Conservation (phyloP, 2,888 invertebrate genomes). For the Bellardia pandia region DNA sequence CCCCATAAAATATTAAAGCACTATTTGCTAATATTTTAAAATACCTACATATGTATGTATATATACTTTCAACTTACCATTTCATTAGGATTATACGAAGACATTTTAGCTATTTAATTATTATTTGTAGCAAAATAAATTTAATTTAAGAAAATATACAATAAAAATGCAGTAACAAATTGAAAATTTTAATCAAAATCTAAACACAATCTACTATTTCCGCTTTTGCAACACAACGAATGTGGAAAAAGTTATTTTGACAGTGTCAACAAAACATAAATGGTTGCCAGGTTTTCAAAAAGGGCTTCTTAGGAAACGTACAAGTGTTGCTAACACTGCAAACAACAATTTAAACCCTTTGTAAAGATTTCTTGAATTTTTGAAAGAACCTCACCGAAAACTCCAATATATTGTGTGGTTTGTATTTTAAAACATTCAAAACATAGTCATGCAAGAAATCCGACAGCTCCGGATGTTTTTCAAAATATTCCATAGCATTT, state of each 20-base stretch:
- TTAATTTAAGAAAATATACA: constrained; percentile 27
- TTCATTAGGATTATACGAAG: constrained; percentile 7
- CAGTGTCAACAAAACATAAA: constrained; percentile 69
- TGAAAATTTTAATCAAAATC: constrained; percentile 27
- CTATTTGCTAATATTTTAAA: no score
- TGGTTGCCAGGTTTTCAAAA: constrained; percentile 50
- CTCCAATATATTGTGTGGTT: constrained; percentile 79
- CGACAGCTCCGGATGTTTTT: constrained; percentile 77
- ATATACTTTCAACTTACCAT: constrained; percentile 1
- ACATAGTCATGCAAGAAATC: constrained; percentile 81
- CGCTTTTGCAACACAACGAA: constrained; percentile 10
- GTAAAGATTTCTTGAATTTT: constrained; percentile 74
- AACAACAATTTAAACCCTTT: background rate
- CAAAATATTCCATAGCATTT: constrained; percentile 77
- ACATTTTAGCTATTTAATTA: constrained; percentile 44
- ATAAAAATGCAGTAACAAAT: constrained; percentile 35
- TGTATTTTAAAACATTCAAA: constrained; percentile 78
- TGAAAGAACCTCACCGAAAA: constrained; percentile 80
- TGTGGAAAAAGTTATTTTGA: constrained; percentile 69
- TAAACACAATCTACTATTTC: background rate
- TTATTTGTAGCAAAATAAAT: constrained; percentile 21
- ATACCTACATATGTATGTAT: no score
- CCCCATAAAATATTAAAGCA: no score
- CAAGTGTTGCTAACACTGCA: constrained; percentile 15
- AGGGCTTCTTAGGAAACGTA: background rate